Conservation (phyloP, 2,113 vertebrate genomes). For the Lasiurus borealis region DNA sequence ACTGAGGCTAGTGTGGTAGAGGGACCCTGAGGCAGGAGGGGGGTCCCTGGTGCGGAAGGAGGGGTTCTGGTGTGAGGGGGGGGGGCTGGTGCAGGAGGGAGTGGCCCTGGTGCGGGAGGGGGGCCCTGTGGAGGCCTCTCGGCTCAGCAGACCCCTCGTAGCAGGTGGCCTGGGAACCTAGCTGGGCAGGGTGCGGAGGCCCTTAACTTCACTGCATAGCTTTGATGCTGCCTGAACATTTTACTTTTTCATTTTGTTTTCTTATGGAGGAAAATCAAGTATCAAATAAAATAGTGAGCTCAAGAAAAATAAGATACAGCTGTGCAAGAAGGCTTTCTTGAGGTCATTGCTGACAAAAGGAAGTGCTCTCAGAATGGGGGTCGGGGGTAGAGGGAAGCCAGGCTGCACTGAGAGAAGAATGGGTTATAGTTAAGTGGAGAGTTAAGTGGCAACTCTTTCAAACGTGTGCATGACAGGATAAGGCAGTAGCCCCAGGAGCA, state of each 20-base stretch:
- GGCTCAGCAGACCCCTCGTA: neutral
- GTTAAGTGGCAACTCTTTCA: neutral
- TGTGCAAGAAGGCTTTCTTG: neutral
- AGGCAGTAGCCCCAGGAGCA: neutral
- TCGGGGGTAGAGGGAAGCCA: neutral
- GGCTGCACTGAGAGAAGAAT: neutral
- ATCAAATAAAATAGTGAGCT: neutral
- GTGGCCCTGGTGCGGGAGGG: too few relatives aligned
- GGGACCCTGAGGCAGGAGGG: too few relatives aligned
- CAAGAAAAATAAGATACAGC: neutral
- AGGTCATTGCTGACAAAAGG: neutral
- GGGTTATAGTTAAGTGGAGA: neutral
- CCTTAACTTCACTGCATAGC: neutral
- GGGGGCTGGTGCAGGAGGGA: too few relatives aligned
- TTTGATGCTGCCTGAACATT: neutral
- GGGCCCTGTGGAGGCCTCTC: too few relatives aligned
- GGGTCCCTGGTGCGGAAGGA: too few relatives aligned
- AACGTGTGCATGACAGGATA: neutral
- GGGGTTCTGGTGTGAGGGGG: too few relatives aligned
- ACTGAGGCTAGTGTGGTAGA: too few relatives aligned
- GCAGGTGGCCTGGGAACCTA: neutral
- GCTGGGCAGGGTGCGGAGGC: neutral
- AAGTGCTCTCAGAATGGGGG: neutral
- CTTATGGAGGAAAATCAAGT: slow-evolving; percentile 6
- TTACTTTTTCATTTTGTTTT: neutral